Percentiles rank a stretch among this genome's conserved stretches.
Evolutionary conservation across 1,140 invertebrate species (phyloP).

Genomic region (Thalassaphorura encarpata): DNA sequence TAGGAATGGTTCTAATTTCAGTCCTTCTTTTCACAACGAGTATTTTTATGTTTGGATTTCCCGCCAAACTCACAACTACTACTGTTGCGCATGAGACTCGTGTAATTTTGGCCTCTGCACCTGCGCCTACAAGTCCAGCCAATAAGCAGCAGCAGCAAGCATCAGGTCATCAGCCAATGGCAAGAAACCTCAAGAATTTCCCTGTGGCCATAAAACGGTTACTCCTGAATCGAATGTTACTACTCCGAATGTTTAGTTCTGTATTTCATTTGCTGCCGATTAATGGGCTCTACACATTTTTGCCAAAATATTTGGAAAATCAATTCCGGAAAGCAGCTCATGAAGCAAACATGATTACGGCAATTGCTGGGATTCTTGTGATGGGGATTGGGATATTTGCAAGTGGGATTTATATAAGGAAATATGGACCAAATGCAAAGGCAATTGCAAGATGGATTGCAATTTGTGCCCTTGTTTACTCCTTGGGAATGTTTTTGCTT

Average conservation of each 20-base stretch:
- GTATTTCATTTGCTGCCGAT: conserved; percentile 83
- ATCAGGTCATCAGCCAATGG: no score
- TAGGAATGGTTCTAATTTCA: conserved; percentile 59
- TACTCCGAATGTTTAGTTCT: conserved; percentile 76
- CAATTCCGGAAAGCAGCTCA: conserved; percentile 80
- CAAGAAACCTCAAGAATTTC: conserved; percentile 51
- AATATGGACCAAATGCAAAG: conserved; percentile 72
- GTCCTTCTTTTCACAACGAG: conserved; percentile 65
- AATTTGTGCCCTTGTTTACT: conserved; percentile 73
- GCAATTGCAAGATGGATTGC: conserved; percentile 85
- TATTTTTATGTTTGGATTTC: conserved; percentile 79
- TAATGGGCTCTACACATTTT: conserved; percentile 80
- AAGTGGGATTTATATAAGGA: conserved; percentile 66
- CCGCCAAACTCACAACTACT: conserved; percentile 47
- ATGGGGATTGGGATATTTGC: conserved; percentile 52
- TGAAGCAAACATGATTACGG: conserved; percentile 81
- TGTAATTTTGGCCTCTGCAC: no score
- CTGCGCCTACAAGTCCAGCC: no score
- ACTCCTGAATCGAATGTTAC: conserved; percentile 77
- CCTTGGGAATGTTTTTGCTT: conserved; percentile 47
- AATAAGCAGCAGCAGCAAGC: no score
- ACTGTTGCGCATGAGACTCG: no score
- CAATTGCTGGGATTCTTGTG: conserved; percentile 69
- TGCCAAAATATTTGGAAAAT: conserved; percentile 86
- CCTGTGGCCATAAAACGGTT: conserved; percentile 73